Evolutionary conservation across 2,113 vertebrate genomes (phyloP).

Genomic region (Balaenoptera acutorostrata): DNA sequence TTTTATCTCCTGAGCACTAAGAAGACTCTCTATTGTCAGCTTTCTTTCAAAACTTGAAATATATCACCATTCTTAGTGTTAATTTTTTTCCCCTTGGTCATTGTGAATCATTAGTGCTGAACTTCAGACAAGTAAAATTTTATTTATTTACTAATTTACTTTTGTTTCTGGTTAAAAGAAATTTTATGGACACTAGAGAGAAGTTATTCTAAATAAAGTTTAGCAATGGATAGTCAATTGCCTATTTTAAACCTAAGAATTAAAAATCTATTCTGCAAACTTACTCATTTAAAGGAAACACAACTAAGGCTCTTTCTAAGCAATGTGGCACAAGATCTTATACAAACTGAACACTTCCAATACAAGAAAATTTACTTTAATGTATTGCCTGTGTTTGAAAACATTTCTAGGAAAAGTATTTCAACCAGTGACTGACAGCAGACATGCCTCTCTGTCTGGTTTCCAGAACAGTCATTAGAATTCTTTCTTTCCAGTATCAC

Average conservation of each 20-base stretch:
- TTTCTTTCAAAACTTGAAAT: conserved; percentile 39
- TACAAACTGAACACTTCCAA: not conserved
- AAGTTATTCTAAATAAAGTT: not conserved
- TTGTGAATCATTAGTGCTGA: conserved; percentile 39
- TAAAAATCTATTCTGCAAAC: not conserved
- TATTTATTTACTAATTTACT: not conserved
- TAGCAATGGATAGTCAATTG: not conserved
- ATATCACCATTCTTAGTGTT: conserved; percentile 21
- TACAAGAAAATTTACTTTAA: not conserved
- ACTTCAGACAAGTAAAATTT: not conserved
- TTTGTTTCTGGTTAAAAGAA: not conserved
- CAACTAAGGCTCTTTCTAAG: not conserved
- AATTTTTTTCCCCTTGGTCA: conserved; percentile 33
- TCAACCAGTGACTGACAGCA: not conserved
- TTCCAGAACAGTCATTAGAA: not conserved
- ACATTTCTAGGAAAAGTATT: not conserved
- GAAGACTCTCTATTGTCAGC: not conserved
- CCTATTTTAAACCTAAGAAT: not conserved
- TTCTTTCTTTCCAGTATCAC: not conserved
- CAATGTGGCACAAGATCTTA: not conserved
- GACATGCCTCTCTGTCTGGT: not conserved
- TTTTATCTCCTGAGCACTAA: conserved; percentile 32
- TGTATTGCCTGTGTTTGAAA: not conserved
- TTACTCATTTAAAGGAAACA: not conserved
- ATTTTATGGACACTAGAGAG: not conserved